A percentile compares a stretch with the other conserved stretches of the same genome.
These are phyloP conservation scores for Drosophila tsacasi DNA, from an alignment of 1,140 invertebrate species.

Conservation along the genomic window DNA sequence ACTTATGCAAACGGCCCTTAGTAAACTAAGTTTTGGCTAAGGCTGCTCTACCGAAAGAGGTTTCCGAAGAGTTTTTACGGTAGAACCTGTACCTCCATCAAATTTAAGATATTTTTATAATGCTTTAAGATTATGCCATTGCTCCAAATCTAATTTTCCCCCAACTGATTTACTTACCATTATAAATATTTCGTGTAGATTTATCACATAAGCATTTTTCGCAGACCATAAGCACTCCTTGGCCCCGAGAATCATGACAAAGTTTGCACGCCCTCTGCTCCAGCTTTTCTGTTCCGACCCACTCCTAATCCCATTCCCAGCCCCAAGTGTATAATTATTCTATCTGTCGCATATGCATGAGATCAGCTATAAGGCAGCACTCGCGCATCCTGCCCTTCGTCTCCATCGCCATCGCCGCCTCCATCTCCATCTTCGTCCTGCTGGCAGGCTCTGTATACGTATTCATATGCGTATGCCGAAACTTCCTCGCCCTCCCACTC, in stretches of 20 bases:
- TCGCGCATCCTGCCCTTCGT: slow-evolving; percentile 18
- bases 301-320: slow-evolving; percentile 34
- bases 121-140: background rate
- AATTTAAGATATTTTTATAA: background rate
- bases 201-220: slow-evolving; percentile 49
- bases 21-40: slow-evolving; percentile 39
- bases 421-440: slow-evolving; percentile 8
- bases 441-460: slow-evolving; percentile 31
- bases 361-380: slow-evolving; percentile 50
- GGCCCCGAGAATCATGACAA: slow-evolving; percentile 22
- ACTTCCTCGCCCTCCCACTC: slow-evolving; percentile 20
- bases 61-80: no score
- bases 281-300: background rate
- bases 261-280: slow-evolving; percentile 25
- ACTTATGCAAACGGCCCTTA: slow-evolving; percentile 57
- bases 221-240: slow-evolving; percentile 5
- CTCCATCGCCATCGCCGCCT: background rate
- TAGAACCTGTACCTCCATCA: background rate
- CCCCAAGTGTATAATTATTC: slow-evolving; percentile 71
- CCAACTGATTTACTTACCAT: slow-evolving; percentile 30
- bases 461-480: slow-evolving; percentile 46
- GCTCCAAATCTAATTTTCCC: slow-evolving; percentile 5
- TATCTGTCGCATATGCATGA: slow-evolving; percentile 79
- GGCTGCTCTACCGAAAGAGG: background rate
- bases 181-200: slow-evolving; percentile 31